phyloP scores from a whole-genome alignment of 2,113 vertebrate species.

The Phalacrocorax pelagicus region DNA sequence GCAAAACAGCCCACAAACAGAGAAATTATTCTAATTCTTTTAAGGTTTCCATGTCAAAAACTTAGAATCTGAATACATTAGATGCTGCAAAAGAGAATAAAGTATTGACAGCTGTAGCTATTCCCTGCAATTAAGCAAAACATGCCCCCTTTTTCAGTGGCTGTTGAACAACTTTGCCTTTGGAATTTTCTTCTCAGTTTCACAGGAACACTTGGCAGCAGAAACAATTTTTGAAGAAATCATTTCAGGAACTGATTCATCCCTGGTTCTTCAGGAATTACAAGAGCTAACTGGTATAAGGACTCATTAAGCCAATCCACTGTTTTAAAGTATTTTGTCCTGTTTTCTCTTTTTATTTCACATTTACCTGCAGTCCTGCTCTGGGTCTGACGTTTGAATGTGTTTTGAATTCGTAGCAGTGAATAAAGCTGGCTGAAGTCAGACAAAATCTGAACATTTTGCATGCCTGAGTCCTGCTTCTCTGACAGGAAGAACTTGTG shows the following conservation, averaged over 20 bases:
- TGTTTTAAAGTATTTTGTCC: not conserved
- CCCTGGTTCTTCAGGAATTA: not conserved
- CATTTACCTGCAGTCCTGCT: not conserved
- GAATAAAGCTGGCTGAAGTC: conserved; percentile 1
- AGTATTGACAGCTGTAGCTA: conserved; percentile 44
- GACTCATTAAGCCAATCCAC: not conserved
- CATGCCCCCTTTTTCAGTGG: not conserved
- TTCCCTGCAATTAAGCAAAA: conserved; percentile 42
- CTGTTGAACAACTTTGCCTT: conserved; percentile 7
- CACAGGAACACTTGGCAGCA: conserved; percentile 26
- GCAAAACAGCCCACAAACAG: conserved; percentile 52
- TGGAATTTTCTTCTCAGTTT: conserved; percentile 37
- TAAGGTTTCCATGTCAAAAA: conserved; percentile 58
- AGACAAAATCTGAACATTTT: conserved; percentile 7
- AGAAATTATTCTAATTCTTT: conserved; percentile 58
- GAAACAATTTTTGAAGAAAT: conserved; percentile 2
- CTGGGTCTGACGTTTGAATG: not conserved
- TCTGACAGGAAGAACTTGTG: conserved; percentile 22
- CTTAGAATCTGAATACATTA: conserved; percentile 42
- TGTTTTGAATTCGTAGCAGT: conserved; percentile 6
- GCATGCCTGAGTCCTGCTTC: not conserved
- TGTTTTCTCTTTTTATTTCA: conserved; percentile 11
- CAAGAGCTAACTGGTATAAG: not conserved
- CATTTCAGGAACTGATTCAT: conserved; percentile 50
- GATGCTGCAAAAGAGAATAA: not conserved